A percentile compares a stretch with the other conserved stretches of the same genome.
Conservation (phyloP, 2,797 vertebrate species). For the Melanotaenia nigrans region DNA sequence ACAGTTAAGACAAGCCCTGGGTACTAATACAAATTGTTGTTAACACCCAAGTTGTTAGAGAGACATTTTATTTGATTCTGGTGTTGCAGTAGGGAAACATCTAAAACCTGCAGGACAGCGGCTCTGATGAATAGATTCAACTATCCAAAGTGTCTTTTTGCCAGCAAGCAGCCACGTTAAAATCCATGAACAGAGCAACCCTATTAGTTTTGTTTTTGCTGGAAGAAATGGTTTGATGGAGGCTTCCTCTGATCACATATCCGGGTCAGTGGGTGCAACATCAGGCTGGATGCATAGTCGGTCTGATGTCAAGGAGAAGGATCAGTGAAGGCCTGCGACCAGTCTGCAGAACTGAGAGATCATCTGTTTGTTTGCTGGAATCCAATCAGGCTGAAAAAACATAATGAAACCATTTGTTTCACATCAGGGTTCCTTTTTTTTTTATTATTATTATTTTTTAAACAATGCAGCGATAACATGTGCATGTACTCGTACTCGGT, state of each 20-base stretch:
- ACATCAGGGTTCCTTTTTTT: not conserved
- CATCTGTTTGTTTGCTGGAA: conserved; percentile 38
- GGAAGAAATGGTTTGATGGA: not conserved
- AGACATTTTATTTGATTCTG: not conserved
- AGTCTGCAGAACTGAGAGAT: conserved; percentile 32
- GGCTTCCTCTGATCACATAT: conserved; percentile 11
- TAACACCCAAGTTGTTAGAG: not conserved
- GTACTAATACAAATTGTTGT: too few relatives aligned
- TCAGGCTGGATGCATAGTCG: conserved; percentile 26
- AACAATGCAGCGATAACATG: not conserved
- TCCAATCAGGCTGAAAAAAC: conserved; percentile 14
- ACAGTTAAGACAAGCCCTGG: not conserved
- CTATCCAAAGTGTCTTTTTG: not conserved
- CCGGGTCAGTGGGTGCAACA: conserved; percentile 28
- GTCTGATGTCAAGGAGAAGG: conserved; percentile 18
- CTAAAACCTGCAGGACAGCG: not conserved
- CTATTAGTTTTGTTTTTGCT: not conserved
- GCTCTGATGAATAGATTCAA: not conserved
- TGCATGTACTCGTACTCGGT: too few relatives aligned
- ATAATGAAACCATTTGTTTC: conserved; percentile 9
- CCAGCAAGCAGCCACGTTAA: not conserved
- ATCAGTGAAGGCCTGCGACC: conserved; percentile 36
- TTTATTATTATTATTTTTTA: not conserved
- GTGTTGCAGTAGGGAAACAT: not conserved
- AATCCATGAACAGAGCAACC: not conserved